phyloP scores from a whole-genome alignment of 2,888 invertebrate genomes.

The Syrphus vitripennis region DNA sequence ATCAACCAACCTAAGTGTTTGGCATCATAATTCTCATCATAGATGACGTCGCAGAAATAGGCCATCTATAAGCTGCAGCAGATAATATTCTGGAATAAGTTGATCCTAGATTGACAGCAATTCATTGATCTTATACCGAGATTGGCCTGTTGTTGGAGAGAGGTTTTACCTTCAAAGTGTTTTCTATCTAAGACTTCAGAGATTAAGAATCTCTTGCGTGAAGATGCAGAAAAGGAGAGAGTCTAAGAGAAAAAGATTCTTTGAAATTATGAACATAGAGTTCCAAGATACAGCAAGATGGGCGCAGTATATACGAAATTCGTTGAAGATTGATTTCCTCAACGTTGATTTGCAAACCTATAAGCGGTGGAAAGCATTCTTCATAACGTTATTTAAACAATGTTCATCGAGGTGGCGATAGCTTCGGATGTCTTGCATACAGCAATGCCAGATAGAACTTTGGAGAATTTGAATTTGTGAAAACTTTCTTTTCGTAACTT shows the following conservation, averaged over 20 bases:
- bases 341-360: constrained; percentile 9
- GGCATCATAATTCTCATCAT: constrained; percentile 43
- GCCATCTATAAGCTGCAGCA: constrained; percentile 39
- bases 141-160: background rate
- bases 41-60: constrained; percentile 49
- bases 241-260: background rate
- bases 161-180: constrained; percentile 7
- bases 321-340: constrained; percentile 44
- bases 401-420: constrained; percentile 27
- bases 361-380: constrained; percentile 15
- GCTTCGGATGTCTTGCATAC: background rate
- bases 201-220: constrained; percentile 29
- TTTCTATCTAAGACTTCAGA: constrained; percentile 15
- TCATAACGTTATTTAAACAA: constrained; percentile 40
- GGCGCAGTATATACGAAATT: constrained; percentile 27
- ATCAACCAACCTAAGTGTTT: constrained; percentile 54
- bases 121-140: constrained; percentile 38
- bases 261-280: constrained; percentile 2
- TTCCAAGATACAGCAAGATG: background rate
- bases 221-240: constrained; percentile 54
- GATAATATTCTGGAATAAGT: constrained; percentile 3
- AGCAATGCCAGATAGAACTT: background rate
- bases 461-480: too few species aligned
- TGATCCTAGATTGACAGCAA: constrained; percentile 59
- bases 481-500: too few species aligned